Base-by-base conservation (phyloP, 2,888 invertebrate species). In the Callyntrura sp. region DNA sequence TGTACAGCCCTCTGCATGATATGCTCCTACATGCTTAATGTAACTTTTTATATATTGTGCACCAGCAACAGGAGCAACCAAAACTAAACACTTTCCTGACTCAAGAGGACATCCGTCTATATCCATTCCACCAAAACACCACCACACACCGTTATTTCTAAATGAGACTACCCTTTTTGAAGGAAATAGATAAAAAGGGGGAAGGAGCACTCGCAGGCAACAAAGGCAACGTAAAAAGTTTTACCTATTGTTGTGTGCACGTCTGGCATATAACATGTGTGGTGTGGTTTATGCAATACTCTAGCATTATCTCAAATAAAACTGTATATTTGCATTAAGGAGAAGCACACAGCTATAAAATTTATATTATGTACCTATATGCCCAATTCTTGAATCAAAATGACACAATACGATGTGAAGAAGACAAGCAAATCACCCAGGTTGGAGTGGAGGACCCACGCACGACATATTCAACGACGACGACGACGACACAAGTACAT, bases 81-180 rank as follows among this genome's bases (percentile, higher is more conserved):
- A 73, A 70, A 17, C 60, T 45, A 60, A 73, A 70, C 70, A 73
- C 87, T 87, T 82, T 68, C 70, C 81, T 81, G 70, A 82, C 87
- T 87, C 79, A 73, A 87, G 79, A 87, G 79, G 87, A 87, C 87
- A 87, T 87, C 87, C 87, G 87, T 87, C 81, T 82, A 82, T 28
- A 23, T 35, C 79, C 51, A 78, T 79, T 17, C 43, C 12, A 6
- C 28, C 70, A 70, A 14, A 35, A 9, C 65, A 65, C n/a, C 17
- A 28, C 78, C 28, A 28, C 60, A 43, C 79, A 68, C 86, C 79
- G 86, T 68, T 51, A 65, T 51, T 79, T 65, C 35, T 28, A 57
- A 57, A 17, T 79, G 55, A 79, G 79, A 28, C 28, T 57, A 35
- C 55, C 79, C 62, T 86, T 55, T 48, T 79, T 76, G 6, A 43